Conservation (phyloP, 2,113 vertebrate genomes). For the Coturnix japonica region DNA sequence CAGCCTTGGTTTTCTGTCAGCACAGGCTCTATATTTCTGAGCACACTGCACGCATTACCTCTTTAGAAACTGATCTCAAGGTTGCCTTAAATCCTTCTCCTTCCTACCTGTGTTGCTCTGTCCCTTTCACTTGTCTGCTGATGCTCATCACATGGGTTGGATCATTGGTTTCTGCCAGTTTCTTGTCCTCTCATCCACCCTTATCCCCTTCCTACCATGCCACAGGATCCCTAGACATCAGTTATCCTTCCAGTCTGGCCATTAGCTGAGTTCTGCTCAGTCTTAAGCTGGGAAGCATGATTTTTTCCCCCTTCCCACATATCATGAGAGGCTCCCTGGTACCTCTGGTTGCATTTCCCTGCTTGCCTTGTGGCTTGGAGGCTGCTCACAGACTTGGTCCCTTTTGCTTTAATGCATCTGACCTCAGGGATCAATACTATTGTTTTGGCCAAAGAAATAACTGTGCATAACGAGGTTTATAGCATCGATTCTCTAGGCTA, state of each 20-base stretch:
- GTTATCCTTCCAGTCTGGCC: not conserved
- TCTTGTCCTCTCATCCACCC: slow-evolving; percentile 1
- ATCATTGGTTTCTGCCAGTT: not conserved
- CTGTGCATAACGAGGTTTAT: slow-evolving; percentile 56
- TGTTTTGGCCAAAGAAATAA: slow-evolving; percentile 60
- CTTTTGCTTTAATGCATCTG: not conserved
- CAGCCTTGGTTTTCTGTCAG: not conserved
- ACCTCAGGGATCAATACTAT: slow-evolving; percentile 45
- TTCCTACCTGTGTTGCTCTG: not conserved
- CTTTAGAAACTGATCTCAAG: not conserved
- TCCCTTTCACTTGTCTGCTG: not conserved
- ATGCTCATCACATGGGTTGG: not conserved
- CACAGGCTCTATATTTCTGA: accelerated
- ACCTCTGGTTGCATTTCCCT: not conserved
- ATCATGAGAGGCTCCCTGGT: not conserved
- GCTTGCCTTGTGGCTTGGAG: not conserved
- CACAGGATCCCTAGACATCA: not conserved
- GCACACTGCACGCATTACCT: not conserved
- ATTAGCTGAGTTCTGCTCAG: not conserved
- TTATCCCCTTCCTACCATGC: not conserved
- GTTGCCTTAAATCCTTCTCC: not conserved
- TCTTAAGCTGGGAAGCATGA: not conserved
- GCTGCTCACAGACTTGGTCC: not conserved
- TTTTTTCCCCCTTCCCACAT: not conserved
- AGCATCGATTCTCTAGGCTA: slow-evolving; percentile 49